Percentiles rank a stretch among this genome's conserved stretches.
These are phyloP conservation scores for Callipepla squamata DNA, from an alignment of 2,113 vertebrate species.

Conservation along the genomic window DNA sequence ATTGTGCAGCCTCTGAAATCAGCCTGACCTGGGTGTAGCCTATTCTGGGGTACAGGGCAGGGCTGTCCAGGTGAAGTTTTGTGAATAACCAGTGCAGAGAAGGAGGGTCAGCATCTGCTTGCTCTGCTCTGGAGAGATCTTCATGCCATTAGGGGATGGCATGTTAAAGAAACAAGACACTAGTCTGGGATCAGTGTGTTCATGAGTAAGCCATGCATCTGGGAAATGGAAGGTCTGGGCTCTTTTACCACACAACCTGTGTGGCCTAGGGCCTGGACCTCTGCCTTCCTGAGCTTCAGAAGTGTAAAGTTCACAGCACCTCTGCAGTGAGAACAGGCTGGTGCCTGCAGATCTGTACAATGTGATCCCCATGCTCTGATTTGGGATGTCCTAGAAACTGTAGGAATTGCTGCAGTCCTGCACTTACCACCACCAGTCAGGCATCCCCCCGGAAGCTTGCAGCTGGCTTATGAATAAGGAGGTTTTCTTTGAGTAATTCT, in stretches of 20 bases:
- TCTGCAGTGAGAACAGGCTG: neutral
- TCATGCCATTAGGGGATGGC: neutral
- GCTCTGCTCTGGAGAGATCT: neutral
- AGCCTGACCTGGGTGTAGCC: neutral
- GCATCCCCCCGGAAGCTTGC: neutral
- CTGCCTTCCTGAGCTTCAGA: neutral
- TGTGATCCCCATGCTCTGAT: neutral
- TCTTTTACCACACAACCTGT: neutral
- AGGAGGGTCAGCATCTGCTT: neutral
- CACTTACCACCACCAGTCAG: fast-evolving
- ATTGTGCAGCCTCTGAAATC: neutral
- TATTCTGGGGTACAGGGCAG: neutral
- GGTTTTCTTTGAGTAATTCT: neutral
- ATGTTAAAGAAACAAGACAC: neutral
- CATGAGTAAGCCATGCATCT: neutral
- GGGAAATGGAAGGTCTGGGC: neutral
- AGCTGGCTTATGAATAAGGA: neutral
- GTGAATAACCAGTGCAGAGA: neutral
- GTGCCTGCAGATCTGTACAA: neutral
- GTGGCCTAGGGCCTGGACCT: neutral
- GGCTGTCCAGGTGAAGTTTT: neutral
- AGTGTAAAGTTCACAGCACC: neutral
- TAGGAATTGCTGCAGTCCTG: neutral
- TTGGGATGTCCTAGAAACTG: neutral
- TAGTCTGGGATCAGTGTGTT: neutral